These are phyloP conservation scores for Decapterus maruadsi DNA, from an alignment of 2,797 vertebrate species.

Conservation along the genomic window DNA sequence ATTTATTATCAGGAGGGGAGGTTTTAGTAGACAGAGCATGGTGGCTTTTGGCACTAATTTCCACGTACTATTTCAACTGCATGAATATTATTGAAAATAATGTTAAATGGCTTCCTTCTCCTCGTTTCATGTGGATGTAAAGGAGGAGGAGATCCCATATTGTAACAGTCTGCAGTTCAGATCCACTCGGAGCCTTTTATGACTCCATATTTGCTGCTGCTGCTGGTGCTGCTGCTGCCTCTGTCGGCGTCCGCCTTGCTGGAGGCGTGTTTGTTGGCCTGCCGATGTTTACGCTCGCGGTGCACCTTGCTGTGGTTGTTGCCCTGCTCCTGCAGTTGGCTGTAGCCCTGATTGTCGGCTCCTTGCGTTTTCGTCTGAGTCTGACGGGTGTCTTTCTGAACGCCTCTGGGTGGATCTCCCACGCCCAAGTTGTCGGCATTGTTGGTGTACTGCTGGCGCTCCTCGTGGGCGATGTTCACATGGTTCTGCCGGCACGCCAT, in stretches of 20 bases:
- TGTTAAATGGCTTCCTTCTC: not conserved
- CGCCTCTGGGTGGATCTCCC: constrained; percentile 66
- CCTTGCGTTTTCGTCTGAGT: constrained; percentile 89
- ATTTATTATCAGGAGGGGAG: not conserved
- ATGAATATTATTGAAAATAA: constrained; percentile 9
- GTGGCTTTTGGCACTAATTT: constrained; percentile 1
- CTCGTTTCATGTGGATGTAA: not conserved
- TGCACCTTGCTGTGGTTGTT: constrained; percentile 82
- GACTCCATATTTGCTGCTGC: constrained; percentile 89
- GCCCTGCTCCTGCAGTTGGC: constrained; percentile 81
- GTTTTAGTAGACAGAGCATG: not conserved
- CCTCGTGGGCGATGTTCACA: constrained; percentile 92
- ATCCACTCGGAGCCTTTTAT: constrained; percentile 95
- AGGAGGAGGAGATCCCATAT: not conserved
- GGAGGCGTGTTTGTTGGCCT: constrained; percentile 61
- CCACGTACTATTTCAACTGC: not conserved
- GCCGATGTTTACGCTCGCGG: constrained; percentile 83
- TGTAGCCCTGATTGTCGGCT: constrained; percentile 86
- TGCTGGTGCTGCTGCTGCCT: constrained; percentile 83
- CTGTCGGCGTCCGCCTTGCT: constrained; percentile 57
- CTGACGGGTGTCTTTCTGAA: constrained; percentile 85
- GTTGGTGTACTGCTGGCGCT: constrained; percentile 86
- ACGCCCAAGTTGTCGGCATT: constrained; percentile 87
- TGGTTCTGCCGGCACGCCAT: constrained; percentile 93
- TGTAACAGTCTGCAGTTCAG: constrained; percentile 67